A percentile compares a stretch with the other conserved stretches of the same genome.
These are phyloP conservation scores for Scylla paramamosain DNA, from an alignment of 1,140 invertebrate species.

Conservation along the genomic window DNA sequence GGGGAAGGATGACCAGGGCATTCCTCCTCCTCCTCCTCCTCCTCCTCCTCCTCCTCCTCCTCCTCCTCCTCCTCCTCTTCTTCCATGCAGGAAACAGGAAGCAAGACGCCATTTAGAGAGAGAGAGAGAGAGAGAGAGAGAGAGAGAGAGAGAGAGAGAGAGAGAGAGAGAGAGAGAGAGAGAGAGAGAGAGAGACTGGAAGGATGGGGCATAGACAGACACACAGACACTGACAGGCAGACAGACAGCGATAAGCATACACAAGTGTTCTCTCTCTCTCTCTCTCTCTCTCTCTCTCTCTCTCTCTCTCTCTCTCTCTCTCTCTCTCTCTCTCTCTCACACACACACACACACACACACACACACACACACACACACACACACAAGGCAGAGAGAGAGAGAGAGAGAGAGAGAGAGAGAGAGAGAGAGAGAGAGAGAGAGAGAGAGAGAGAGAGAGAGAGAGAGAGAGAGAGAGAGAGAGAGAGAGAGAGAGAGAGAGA, in stretches of 20 bases:
- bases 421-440: constrained; percentile 3
- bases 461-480: constrained; percentile 3
- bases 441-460: neutral
- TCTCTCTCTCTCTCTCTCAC: too few relatives aligned
- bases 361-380: too few relatives aligned
- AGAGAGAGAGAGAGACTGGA: neutral
- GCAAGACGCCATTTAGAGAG: neutral
- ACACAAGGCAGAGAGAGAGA: too few relatives aligned
- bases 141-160: constrained; percentile 15
- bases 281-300: too few relatives aligned
- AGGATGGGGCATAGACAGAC: neutral
- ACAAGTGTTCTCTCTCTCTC: too few relatives aligned
- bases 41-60: neutral
- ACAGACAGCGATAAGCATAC: too few relatives aligned
- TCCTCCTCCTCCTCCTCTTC: neutral
- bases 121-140: constrained; percentile 20
- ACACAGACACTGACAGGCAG: neutral
- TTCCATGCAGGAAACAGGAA: neutral
- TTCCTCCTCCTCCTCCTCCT: neutral
- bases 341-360: too few relatives aligned
- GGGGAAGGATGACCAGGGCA: neutral
- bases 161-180: constrained; percentile 20
- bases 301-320: too few relatives aligned
- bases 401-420: too few relatives aligned
- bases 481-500: neutral